phyloP scores from a whole-genome alignment of 2,797 vertebrate genomes.

The Premnoplex brunnescens region DNA sequence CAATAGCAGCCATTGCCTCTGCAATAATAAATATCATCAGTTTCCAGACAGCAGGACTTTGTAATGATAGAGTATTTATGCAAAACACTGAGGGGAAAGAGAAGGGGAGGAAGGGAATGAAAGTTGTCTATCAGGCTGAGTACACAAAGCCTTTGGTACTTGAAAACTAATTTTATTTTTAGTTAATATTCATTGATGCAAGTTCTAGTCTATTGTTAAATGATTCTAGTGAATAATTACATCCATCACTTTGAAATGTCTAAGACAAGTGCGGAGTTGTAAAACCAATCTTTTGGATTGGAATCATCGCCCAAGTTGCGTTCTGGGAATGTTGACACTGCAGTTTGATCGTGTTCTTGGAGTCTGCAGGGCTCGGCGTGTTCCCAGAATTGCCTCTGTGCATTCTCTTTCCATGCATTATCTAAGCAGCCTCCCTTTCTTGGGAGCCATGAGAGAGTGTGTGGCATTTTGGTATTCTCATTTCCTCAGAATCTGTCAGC shows the following conservation, averaged over 20 bases:
- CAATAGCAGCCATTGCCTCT: not conserved
- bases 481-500: not conserved
- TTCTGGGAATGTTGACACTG: not conserved
- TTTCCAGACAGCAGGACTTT: slow-evolving; percentile 51
- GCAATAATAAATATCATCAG: slow-evolving; percentile 33
- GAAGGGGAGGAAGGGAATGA: not conserved
- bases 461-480: not conserved
- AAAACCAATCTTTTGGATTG: not conserved
- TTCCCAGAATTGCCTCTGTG: not conserved
- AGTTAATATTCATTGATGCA: slow-evolving; percentile 43
- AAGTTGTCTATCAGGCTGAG: slow-evolving; percentile 32
- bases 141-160: slow-evolving; percentile 37
- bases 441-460: not conserved
- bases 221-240: slow-evolving; percentile 3
- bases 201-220: slow-evolving; percentile 19
- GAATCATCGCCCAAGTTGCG: not conserved
- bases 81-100: slow-evolving; percentile 34
- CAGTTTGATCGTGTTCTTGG: not conserved
- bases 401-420: not conserved
- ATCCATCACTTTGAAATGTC: slow-evolving; percentile 34
- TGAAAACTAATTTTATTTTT: slow-evolving; percentile 48
- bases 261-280: slow-evolving; percentile 1
- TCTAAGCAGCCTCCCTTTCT: not conserved
- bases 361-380: not conserved
- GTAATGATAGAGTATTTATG: slow-evolving; percentile 59